Evolutionary conservation across 2,113 vertebrate species (phyloP).

Genomic region (Leucopsar rothschildi): DNA sequence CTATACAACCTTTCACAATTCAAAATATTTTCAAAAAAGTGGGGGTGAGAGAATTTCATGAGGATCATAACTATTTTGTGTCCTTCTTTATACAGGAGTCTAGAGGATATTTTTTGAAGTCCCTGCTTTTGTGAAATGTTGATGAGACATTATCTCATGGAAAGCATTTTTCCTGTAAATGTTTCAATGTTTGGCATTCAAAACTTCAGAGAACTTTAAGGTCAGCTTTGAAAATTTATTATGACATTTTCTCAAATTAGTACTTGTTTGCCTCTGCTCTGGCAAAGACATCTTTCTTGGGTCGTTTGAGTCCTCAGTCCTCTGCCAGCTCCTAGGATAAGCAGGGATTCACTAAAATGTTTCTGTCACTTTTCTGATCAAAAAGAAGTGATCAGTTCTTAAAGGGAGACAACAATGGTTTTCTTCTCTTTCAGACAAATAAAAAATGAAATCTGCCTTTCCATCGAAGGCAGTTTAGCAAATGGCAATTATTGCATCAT

Average conservation of each 20-base stretch:
- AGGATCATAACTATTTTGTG: not conserved
- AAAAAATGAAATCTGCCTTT: not conserved
- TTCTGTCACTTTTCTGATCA: not conserved
- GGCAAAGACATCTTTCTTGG: not conserved
- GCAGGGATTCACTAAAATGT: not conserved
- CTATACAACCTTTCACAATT: not conserved
- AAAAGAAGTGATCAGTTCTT: not conserved
- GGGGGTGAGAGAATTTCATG: not conserved
- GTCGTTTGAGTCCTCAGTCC: not conserved
- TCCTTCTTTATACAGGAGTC: not conserved
- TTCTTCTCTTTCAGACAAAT: not conserved
- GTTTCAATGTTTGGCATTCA: not conserved
- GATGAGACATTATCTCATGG: not conserved
- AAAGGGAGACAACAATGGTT: not conserved
- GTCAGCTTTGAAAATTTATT: not conserved
- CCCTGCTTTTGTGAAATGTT: not conserved
- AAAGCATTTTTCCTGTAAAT: not conserved
- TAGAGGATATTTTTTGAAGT: not conserved
- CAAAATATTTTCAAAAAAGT: not conserved
- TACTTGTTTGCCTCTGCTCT: not conserved
- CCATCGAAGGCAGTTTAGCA: not conserved
- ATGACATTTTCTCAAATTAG: not conserved
- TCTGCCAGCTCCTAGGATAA: not conserved
- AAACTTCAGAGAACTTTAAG: not conserved
- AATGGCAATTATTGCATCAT: not conserved